Percentiles rank a stretch among this genome's conserved stretches.
Evolutionary conservation across 2,888 invertebrate genomes (phyloP).

Genomic region (Melanotus villosus): DNA sequence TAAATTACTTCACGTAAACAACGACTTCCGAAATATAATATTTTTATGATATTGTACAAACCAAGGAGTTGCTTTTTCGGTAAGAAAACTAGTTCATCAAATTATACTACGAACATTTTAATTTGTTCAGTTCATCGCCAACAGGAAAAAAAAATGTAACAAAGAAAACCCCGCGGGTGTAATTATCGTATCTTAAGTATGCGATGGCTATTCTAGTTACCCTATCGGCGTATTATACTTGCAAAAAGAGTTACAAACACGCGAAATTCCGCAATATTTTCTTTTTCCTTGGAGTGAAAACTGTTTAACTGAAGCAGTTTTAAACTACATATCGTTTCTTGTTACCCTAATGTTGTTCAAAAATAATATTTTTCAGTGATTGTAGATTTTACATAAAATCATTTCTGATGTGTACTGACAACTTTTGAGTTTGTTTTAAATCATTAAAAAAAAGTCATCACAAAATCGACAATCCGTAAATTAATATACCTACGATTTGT

Average conservation of each 20-base stretch:
- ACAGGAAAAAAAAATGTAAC: neutral
- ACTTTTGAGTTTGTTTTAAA: too few species aligned
- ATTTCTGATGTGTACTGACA: too few species aligned
- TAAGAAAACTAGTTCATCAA: too few species aligned
- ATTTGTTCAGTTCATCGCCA: neutral
- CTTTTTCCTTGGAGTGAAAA: neutral
- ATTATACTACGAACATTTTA: neutral
- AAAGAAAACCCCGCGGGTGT: neutral
- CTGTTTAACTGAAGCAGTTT: neutral
- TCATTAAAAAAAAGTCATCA: too few species aligned
- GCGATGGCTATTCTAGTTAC: neutral
- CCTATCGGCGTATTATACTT: constrained; percentile 10
- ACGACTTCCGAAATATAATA: too few species aligned
- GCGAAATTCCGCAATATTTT: constrained; percentile 9
- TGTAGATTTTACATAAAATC: too few species aligned
- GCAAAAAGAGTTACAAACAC: constrained; percentile 12
- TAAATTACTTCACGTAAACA: constrained; percentile 9
- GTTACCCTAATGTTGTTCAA: neutral
- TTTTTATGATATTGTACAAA: too few species aligned
- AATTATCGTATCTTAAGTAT: constrained; percentile 19
- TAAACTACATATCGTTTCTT: neutral
- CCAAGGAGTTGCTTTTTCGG: too few species aligned
- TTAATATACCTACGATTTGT: too few species aligned
- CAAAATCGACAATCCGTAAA: too few species aligned
- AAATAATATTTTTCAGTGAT: too few species aligned